phyloP scores from a whole-genome alignment of 2,113 vertebrate species.

The Condylura cristata region DNA sequence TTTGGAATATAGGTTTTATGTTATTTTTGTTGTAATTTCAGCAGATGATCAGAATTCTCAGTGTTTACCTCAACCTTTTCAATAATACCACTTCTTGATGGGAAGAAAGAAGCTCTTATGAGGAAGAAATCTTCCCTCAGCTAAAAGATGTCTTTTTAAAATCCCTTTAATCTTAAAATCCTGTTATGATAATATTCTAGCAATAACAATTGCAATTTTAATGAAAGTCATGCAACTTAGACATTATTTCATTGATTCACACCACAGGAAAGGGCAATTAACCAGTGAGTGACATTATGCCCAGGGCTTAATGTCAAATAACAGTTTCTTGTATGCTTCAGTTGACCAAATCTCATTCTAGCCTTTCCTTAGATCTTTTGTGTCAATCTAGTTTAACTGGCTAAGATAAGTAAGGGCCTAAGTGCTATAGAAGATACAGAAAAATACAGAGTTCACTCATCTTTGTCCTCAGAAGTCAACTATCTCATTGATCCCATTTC shows the following conservation, averaged over 20 bases:
- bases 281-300: neutral
- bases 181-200: neutral
- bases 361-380: neutral
- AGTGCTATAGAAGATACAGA: neutral
- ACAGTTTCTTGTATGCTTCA: neutral
- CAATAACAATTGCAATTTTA: neutral
- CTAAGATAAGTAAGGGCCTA: neutral
- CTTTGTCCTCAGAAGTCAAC: neutral
- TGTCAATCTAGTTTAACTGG: neutral
- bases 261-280: neutral
- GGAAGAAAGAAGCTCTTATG: neutral
- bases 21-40: neutral
- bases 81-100: neutral
- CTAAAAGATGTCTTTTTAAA: neutral
- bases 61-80: neutral
- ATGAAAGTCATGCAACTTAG: neutral
- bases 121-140: neutral
- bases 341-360: neutral
- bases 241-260: neutral
- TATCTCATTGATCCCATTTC: neutral
- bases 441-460: neutral
- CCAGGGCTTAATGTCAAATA: constrained; percentile 16
- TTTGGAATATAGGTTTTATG: neutral
- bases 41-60: neutral
- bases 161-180: neutral